Evolutionary conservation across 2,888 invertebrate genomes (phyloP).

Genomic region (Isoperla grammatica): DNA sequence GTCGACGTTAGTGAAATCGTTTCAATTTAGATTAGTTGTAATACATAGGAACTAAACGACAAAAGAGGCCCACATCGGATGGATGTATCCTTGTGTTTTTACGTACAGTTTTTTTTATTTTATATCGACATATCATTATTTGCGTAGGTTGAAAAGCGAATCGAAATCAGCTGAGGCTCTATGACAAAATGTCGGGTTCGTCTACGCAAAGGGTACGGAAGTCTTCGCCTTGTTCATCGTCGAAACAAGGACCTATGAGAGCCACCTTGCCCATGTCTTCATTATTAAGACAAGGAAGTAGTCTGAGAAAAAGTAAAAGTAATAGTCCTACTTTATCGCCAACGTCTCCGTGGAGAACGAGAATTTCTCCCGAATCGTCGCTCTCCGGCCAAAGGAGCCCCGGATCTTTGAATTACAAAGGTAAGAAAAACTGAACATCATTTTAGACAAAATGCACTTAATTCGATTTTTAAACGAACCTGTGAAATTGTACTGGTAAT

Average conservation of each 20-base stretch:
- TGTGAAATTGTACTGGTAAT: no score
- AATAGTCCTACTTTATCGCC: conserved; percentile 63
- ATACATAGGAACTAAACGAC: neutral
- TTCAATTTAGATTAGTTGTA: neutral
- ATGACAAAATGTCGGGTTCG: conserved; percentile 50
- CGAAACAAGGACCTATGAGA: conserved; percentile 63
- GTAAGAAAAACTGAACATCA: conserved; percentile 41
- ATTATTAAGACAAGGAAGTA: conserved; percentile 59
- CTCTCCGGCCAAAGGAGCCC: conserved; percentile 68
- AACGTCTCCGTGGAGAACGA: conserved; percentile 58
- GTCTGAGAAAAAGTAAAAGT: conserved; percentile 53
- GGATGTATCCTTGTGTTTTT: neutral
- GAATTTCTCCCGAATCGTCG: conserved; percentile 63
- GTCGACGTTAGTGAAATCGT: neutral
- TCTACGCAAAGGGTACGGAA: conserved; percentile 52
- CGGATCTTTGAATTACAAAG: conserved; percentile 66
- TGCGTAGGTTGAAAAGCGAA: neutral
- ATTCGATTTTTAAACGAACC: no score
- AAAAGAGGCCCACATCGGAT: neutral
- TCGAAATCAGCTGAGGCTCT: neutral
- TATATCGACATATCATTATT: conserved; percentile 7
- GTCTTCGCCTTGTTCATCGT: conserved; percentile 58
- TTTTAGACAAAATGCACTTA: no score
- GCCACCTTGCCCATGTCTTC: conserved; percentile 72
- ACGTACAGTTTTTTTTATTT: neutral